Percentiles rank a stretch among this genome's conserved stretches.
phyloP scores from a whole-genome alignment of 2,797 vertebrate genomes.

The Cygnus olor region DNA sequence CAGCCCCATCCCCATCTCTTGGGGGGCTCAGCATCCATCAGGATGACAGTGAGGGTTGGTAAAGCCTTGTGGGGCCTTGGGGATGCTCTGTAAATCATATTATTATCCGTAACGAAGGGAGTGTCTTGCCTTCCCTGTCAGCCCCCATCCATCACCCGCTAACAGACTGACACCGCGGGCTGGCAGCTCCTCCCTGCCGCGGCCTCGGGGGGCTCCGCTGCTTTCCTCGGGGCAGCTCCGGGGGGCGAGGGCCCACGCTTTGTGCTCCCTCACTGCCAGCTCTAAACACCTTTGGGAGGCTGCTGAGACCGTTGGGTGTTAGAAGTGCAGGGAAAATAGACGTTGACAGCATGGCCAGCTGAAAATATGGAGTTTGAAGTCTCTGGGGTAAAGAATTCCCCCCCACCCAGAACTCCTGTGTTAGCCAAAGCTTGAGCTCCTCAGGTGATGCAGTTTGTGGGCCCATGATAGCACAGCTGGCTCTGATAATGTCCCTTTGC shows the following conservation, averaged over 20 bases:
- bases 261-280: not conserved
- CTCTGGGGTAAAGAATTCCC: not conserved
- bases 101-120: constrained; percentile 42
- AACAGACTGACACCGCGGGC: not conserved
- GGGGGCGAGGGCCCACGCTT: not conserved
- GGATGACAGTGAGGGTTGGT: not conserved
- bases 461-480: not conserved
- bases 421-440: not conserved
- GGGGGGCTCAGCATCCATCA: not conserved
- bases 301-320: not conserved
- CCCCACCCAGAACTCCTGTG: not conserved
- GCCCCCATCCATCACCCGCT: constrained; percentile 17
- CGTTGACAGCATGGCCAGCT: not conserved
- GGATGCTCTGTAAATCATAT: constrained; percentile 21
- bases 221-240: not conserved
- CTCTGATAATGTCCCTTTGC: not conserved
- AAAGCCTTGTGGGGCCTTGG: not conserved
- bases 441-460: not conserved
- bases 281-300: not conserved
- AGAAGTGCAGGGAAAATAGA: not conserved
- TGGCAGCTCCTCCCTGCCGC: not conserved
- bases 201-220: not conserved
- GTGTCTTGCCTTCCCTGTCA: not conserved
- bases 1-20: not conserved
- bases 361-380: not conserved